A percentile compares a stretch with the other conserved stretches of the same genome.
These are phyloP conservation scores for Resseliella maxima DNA, from an alignment of 2,888 invertebrate species.

Conservation along the genomic window DNA sequence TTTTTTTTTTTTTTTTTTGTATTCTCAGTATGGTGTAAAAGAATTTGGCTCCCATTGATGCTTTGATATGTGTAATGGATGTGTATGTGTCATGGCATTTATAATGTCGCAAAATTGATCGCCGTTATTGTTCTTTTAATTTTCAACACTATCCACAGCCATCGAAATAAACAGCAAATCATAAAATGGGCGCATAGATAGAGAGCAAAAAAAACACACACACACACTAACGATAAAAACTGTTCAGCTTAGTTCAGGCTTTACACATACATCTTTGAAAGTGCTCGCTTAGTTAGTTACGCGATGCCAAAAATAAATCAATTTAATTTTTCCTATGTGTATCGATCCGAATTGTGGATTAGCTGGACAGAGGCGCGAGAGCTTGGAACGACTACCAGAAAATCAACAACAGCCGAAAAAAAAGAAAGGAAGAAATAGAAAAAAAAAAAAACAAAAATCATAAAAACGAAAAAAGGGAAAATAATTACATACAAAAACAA, in stretches of 20 bases:
- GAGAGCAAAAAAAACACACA: neutral
- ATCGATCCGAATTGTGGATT: neutral
- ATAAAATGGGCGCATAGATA: neutral
- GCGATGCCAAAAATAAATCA: slow-evolving; percentile 48
- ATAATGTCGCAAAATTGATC: neutral
- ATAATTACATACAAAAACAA: neutral
- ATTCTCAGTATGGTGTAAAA: no score
- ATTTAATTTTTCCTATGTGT: slow-evolving; percentile 32
- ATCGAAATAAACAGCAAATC: neutral
- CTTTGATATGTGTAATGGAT: neutral
- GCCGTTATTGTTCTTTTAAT: neutral
- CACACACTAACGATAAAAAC: neutral
- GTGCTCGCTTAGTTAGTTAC: neutral
- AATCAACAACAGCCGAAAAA: neutral
- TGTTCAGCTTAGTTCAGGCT: no score
- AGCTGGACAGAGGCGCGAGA: neutral
- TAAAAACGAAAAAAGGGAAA: neutral
- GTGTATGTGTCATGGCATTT: neutral
- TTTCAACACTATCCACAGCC: slow-evolving; percentile 8
- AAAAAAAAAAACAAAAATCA: neutral
- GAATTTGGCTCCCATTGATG: no score
- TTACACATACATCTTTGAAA: neutral
- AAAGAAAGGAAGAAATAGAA: neutral
- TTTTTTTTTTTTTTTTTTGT: no score
- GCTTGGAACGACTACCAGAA: neutral